Conservation (phyloP, 2,113 vertebrate genomes). For the Rhegmatorhina hoffmannsi region DNA sequence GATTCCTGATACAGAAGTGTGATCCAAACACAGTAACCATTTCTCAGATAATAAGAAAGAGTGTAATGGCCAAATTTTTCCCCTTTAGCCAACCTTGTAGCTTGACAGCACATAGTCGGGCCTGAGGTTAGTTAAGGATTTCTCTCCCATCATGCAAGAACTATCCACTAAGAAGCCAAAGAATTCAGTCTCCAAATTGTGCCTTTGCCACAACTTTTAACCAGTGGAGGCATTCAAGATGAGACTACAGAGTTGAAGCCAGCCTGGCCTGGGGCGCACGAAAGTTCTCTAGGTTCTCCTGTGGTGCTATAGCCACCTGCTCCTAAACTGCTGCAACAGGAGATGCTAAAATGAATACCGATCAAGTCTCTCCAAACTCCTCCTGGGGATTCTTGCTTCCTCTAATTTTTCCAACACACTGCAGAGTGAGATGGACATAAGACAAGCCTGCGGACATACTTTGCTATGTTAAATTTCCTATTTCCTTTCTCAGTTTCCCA, state of each 20-base stretch:
- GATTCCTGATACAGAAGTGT: background rate
- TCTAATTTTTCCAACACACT: background rate
- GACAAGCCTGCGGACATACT: background rate
- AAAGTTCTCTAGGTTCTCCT: background rate
- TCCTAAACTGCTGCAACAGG: background rate
- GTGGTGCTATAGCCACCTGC: background rate
- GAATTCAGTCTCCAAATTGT: background rate
- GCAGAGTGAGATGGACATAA: background rate
- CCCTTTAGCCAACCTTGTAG: background rate
- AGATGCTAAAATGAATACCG: background rate
- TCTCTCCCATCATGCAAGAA: background rate
- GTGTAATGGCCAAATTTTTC: background rate
- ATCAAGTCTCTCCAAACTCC: background rate
- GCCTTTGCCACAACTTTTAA: background rate
- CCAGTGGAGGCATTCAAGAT: background rate
- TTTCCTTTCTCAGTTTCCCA: background rate
- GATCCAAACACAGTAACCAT: background rate
- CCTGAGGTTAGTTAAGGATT: background rate
- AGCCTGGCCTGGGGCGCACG: background rate
- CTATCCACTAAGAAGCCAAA: accelerated
- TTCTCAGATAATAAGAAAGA: background rate
- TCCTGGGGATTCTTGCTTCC: background rate
- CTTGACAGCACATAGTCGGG: background rate
- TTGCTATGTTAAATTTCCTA: background rate
- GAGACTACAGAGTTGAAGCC: background rate